Percentiles rank a stretch among this genome's conserved stretches.
Conservation (phyloP, 2,113 vertebrate species). For the Cryptotis parvus region DNA sequence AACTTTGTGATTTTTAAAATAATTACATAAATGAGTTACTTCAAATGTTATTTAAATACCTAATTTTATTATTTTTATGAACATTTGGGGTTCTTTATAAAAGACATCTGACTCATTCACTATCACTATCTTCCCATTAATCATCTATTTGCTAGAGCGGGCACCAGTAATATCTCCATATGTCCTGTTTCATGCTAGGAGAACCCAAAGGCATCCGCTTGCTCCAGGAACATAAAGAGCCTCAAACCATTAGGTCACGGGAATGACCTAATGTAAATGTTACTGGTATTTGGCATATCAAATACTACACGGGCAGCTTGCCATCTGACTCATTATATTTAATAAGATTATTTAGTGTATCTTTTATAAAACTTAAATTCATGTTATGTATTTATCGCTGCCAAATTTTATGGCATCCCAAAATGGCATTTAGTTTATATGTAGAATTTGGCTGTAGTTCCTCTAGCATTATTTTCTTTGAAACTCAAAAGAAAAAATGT, state of each 20-base stretch:
- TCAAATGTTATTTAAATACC: constrained; percentile 2
- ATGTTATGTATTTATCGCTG: background rate
- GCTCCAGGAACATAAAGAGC: too few relatives aligned
- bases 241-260: too few relatives aligned
- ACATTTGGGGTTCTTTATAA: background rate
- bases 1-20: background rate
- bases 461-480: constrained; percentile 6
- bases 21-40: background rate
- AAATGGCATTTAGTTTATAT: background rate
- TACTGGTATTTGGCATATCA: too few relatives aligned
- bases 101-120: background rate
- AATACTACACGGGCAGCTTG: too few relatives aligned
- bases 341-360: background rate
- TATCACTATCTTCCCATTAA: too few relatives aligned
- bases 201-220: too few relatives aligned
- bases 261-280: too few relatives aligned
- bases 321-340: background rate
- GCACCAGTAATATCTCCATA: too few relatives aligned
- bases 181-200: too few relatives aligned
- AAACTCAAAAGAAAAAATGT: background rate
- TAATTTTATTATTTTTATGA: constrained; percentile 37
- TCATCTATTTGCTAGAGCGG: too few relatives aligned
- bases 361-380: constrained; percentile 2
- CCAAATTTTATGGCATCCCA: too few relatives aligned
- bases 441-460: background rate